Conservation (phyloP, 2,113 vertebrate genomes). For the Ramphastos sulfuratus region DNA sequence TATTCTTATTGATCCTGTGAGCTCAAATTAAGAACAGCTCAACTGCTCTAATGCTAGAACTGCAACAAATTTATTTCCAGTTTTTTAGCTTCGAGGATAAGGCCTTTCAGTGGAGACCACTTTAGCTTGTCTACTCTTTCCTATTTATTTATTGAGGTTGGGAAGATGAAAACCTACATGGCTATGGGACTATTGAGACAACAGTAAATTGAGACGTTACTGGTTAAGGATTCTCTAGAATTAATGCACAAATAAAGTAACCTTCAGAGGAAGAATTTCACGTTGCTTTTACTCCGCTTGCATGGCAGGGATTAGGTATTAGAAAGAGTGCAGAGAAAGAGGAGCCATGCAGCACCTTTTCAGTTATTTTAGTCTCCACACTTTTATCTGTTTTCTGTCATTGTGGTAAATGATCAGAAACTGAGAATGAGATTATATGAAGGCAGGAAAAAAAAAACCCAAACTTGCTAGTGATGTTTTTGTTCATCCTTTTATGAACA, state of each 20-base stretch:
- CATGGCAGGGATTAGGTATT: background rate
- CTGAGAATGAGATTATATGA: background rate
- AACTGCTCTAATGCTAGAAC: background rate
- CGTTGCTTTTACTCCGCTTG: background rate
- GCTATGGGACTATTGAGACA: accelerated
- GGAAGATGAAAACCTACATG: background rate
- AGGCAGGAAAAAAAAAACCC: background rate
- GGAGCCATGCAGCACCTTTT: background rate
- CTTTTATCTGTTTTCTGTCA: background rate
- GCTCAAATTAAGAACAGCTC: background rate
- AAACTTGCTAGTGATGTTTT: background rate
- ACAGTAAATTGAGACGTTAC: background rate
- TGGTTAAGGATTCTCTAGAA: background rate
- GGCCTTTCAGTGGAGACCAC: background rate
- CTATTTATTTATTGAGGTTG: background rate
- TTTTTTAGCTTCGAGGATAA: background rate
- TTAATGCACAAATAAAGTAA: background rate
- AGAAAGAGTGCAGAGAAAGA: background rate
- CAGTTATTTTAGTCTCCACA: background rate
- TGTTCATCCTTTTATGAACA: background rate
- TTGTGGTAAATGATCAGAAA: background rate
- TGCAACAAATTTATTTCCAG: background rate
- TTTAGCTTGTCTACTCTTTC: background rate
- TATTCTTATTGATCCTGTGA: background rate
- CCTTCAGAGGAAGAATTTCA: background rate